Evolutionary conservation across 2,888 invertebrate genomes (phyloP), one percentile per base, ranked within the genome.

Genomic region (Epinotia demarniana): DNA sequence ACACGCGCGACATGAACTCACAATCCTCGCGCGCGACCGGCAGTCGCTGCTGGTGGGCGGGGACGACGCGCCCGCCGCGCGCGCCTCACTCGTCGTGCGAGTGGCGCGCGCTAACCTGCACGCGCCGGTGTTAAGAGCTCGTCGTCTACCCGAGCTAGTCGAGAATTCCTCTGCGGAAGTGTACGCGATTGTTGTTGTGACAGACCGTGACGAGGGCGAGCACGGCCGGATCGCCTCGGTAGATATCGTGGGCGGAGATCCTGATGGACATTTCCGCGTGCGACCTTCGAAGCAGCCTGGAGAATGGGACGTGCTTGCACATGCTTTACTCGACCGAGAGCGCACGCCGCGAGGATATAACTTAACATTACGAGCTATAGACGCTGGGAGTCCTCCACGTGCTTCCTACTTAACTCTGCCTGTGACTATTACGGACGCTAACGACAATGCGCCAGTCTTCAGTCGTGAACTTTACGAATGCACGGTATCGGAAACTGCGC

Each of bases 211-310:
- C 89, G 92, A 94, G 60, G 99, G 98, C 0, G 95, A 96, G 27
- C 97, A 98, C 89, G 99, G 99, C 0, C 95, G 97, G 85, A 97
- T 99, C 63, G 96, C 96, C 70, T 95, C 95, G 61, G 90, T 98
- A 63, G 97, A 98, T 82, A 98, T 99, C 75, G 96, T 98, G 5
- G 97, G 97, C 79, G 98, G 99, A 0, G 98, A 98, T 89, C 97
- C 98, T 0, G 97, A 98, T 81, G 98, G 98, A 0, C 97, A 98
- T 89, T 98, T 99, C 90, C 95, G 97, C 70, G 96, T 99, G 72
- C 86, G 90, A 2, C 93, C 95, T 63, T 95, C 96, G 0, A 94
- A 95, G 39, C 95, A 95, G 82, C 89, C 92, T 6, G 96, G 96
- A 66, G 97, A 97, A 89, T 98, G 95, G 88, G 97, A 97, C 84